Percentiles rank a stretch among this genome's conserved stretches.
These are phyloP conservation scores for Pelodytes ibericus DNA, from an alignment of 2,797 vertebrate genomes.

Conservation along the genomic window DNA sequence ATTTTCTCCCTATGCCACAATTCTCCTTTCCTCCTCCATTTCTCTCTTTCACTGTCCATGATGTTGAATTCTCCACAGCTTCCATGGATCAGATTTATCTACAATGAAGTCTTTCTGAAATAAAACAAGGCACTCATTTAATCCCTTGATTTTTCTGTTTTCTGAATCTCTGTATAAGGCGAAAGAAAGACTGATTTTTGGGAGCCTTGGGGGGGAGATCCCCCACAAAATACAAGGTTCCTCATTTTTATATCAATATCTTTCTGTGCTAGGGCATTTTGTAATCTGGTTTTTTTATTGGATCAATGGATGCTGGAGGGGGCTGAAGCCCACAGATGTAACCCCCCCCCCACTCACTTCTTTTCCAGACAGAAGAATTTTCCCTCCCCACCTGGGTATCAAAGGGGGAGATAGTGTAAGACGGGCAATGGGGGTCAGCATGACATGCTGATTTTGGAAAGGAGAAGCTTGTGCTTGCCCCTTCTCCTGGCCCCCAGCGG, in stretches of 20 bases:
- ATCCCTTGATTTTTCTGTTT: slow-evolving; percentile 13
- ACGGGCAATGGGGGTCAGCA: slow-evolving; percentile 46
- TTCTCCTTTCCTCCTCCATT: slow-evolving; percentile 54
- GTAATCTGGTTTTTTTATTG: slow-evolving; percentile 37
- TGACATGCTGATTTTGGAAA: slow-evolving; percentile 56
- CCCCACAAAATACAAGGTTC: slow-evolving; percentile 32
- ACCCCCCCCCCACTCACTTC: slow-evolving; percentile 40
- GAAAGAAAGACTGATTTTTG: slow-evolving; percentile 33
- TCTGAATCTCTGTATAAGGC: slow-evolving; percentile 5
- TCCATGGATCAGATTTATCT: slow-evolving; percentile 40
- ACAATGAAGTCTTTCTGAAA: slow-evolving; percentile 31
- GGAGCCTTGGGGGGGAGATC: slow-evolving; percentile 22
- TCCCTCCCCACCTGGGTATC: slow-evolving; percentile 28
- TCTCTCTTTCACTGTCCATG: slow-evolving; percentile 47
- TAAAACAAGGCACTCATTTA: slow-evolving; percentile 24
- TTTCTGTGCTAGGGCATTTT: slow-evolving; percentile 17
- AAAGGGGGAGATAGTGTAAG: slow-evolving; percentile 44
- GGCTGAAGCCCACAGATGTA: slow-evolving; percentile 51
- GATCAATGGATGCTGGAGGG: slow-evolving; percentile 54
- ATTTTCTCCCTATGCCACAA: slow-evolving; percentile 54
- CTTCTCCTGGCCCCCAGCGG: slow-evolving; percentile 60
- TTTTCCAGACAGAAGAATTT: slow-evolving; percentile 54
- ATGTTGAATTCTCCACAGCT: slow-evolving; percentile 47
- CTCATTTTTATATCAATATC: slow-evolving; percentile 8
- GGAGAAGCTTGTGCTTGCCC: slow-evolving; percentile 38